Conservation (phyloP, 2,113 vertebrate species). For the Hiodon tergisus region DNA sequence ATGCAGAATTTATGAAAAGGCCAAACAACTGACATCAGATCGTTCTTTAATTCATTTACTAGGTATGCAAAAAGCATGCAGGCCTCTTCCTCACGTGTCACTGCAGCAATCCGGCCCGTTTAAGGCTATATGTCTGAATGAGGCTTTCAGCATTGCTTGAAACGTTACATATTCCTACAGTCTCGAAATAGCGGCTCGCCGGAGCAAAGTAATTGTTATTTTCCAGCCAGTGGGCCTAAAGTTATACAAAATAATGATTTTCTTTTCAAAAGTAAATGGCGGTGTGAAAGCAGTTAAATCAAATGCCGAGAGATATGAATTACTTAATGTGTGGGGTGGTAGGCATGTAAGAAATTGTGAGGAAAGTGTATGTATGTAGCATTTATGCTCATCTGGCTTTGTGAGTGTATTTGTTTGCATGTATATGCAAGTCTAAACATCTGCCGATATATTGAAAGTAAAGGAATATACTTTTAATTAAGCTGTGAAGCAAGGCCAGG, state of each 20-base stretch:
- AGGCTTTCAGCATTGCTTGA: neutral
- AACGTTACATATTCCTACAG: constrained; percentile 59
- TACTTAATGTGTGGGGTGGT: constrained; percentile 67
- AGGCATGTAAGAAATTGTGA: constrained; percentile 6
- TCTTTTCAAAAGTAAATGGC: constrained; percentile 60
- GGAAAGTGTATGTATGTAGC: no score
- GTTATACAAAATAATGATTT: constrained; percentile 71
- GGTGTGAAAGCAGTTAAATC: constrained; percentile 55
- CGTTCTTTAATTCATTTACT: constrained; percentile 58
- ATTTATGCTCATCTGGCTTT: no score
- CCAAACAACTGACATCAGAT: constrained; percentile 70
- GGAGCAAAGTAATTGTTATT: constrained; percentile 76
- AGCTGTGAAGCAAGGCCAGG: no score
- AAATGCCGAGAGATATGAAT: constrained; percentile 72
- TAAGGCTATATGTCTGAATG: constrained; percentile 27
- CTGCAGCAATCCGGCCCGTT: constrained; percentile 38
- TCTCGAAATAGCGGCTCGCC: constrained; percentile 69
- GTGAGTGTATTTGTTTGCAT: no score
- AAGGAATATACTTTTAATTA: no score
- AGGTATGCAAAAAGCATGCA: constrained; percentile 49
- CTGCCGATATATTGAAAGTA: no score
- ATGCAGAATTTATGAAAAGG: constrained; percentile 73
- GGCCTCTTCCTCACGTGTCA: constrained; percentile 46
- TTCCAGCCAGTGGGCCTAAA: constrained; percentile 74
- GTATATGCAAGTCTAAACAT: no score